These are phyloP conservation scores for Eupsilia transversa DNA, from an alignment of 2,888 invertebrate genomes.

Conservation along the genomic window DNA sequence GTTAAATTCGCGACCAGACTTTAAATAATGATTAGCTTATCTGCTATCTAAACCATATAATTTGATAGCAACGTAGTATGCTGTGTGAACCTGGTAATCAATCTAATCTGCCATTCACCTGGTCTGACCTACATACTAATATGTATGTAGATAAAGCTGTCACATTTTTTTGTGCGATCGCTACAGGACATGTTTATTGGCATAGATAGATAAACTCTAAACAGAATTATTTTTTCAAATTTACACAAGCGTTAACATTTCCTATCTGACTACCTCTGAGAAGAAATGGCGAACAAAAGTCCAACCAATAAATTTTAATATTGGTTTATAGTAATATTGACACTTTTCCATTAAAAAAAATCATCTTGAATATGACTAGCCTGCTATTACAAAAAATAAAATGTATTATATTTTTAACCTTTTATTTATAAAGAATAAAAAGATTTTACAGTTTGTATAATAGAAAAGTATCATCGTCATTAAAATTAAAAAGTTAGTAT, in stretches of 20 bases:
- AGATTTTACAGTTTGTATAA: not conserved
- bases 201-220: slow-evolving; percentile 25
- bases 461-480: slow-evolving; percentile 13
- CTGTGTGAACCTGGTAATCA: slow-evolving; percentile 25
- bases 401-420: not conserved
- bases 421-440: slow-evolving; percentile 19
- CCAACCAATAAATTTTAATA: no score
- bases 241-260: not conserved
- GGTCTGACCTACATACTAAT: slow-evolving; percentile 42
- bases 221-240: not conserved
- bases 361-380: not conserved
- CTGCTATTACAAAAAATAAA: slow-evolving; percentile 33
- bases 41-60: slow-evolving; percentile 34
- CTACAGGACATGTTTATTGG: slow-evolving; percentile 3
- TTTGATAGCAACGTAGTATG: slow-evolving; percentile 23
- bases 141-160: slow-evolving; percentile 20
- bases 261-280: not conserved
- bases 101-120: slow-evolving; percentile 51
- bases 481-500: not conserved
- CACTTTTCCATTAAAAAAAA: not conserved
- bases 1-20: slow-evolving; percentile 1
- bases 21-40: slow-evolving; percentile 30
- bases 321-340: not conserved
- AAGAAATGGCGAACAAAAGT: no score
- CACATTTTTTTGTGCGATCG: slow-evolving; percentile 26